Conservation (phyloP, 2,113 vertebrate genomes). For the Lipophrys pholis region DNA sequence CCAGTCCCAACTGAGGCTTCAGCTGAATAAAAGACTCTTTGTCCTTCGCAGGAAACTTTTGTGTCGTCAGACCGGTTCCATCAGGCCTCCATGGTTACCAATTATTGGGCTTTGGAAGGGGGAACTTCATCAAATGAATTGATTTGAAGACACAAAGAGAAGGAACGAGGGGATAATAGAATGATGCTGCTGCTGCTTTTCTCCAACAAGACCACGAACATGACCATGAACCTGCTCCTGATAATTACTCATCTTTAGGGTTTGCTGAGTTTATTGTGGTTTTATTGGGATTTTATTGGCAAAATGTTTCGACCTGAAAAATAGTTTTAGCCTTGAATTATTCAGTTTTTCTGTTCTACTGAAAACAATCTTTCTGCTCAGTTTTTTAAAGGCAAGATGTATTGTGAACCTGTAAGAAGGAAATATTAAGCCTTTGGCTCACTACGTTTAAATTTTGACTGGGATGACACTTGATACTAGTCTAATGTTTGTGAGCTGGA, state of each 20-base stretch:
- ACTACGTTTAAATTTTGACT: no score
- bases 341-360: neutral
- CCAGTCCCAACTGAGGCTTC: conserved; percentile 29
- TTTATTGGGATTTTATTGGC: no score
- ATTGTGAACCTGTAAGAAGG: no score
- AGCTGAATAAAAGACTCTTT: conserved; percentile 58
- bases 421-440: no score
- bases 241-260: conserved; percentile 1
- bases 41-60: conserved; percentile 51
- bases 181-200: conserved; percentile 13
- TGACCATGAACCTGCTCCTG: conserved; percentile 25
- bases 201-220: neutral
- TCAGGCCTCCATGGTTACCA: conserved; percentile 59
- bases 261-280: conserved; percentile 19
- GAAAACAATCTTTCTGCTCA: no score
- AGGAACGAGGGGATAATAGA: neutral
- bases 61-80: conserved; percentile 58
- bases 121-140: conserved; percentile 51
- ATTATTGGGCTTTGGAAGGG: conserved; percentile 46
- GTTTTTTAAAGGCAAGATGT: no score
- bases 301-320: conserved; percentile 8
- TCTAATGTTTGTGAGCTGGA: no score
- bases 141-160: conserved; percentile 29
- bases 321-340: neutral
- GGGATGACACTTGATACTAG: no score